phyloP scores from a whole-genome alignment of 2,888 invertebrate genomes.

The Stenurella melanura region DNA sequence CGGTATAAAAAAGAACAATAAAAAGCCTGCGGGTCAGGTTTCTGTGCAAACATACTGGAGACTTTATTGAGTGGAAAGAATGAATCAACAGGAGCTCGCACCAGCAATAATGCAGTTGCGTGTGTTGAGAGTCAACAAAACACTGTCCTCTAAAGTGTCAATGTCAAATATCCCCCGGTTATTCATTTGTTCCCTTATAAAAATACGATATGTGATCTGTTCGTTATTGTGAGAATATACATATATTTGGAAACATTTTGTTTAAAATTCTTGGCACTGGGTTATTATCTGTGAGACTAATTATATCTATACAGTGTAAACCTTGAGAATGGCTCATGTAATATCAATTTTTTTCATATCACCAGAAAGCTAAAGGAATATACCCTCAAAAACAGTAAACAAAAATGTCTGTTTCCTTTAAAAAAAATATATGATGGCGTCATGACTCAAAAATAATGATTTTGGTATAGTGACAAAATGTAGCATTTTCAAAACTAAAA shows the following conservation, averaged over 20 bases:
- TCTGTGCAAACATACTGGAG: constrained; percentile 48
- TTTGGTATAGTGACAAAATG: too few species aligned
- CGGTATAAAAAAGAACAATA: constrained; percentile 49
- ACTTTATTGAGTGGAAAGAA: constrained; percentile 56
- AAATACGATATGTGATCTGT: constrained; percentile 50
- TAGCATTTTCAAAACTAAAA: too few species aligned
- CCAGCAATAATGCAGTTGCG: constrained; percentile 60
- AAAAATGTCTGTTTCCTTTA: too few species aligned
- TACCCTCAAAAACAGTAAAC: too few species aligned
- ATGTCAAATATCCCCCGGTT: constrained; percentile 57
- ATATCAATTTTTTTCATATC: too few species aligned
- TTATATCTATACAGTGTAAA: too few species aligned
- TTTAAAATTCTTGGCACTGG: background rate
- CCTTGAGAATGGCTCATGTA: too few species aligned
- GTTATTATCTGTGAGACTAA: background rate
- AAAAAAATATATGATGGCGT: too few species aligned
- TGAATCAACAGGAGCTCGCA: constrained; percentile 56
- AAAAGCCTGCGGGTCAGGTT: constrained; percentile 46
- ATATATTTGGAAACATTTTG: background rate
- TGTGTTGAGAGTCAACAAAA: constrained; percentile 57
- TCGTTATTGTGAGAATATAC: constrained; percentile 30
- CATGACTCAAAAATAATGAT: too few species aligned
- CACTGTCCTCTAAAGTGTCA: constrained; percentile 51
- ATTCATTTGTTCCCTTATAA: constrained; percentile 61
- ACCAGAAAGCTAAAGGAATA: too few species aligned